Evolutionary conservation across 1,140 invertebrate species (phyloP).

Genomic region (Orussus abietinus): DNA sequence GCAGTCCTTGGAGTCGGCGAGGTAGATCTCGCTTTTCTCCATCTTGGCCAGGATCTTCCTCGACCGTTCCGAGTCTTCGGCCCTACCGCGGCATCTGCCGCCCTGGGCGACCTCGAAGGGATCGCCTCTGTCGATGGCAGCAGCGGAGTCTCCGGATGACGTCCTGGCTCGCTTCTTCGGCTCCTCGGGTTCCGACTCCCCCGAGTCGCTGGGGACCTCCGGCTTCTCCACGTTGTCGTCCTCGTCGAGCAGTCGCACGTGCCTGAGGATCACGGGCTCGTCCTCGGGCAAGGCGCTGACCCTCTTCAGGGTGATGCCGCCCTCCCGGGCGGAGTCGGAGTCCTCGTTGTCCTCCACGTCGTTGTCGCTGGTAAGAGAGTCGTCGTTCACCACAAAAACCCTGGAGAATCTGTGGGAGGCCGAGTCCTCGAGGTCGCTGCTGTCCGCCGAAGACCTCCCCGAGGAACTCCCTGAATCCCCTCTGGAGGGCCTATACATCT

Average conservation of each 20-base stretch:
- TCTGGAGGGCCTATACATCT: slow-evolving; percentile 39
- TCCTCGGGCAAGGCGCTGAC: slow-evolving; percentile 31
- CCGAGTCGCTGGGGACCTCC: neutral
- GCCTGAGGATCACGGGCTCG: slow-evolving; percentile 38
- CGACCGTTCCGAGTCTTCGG: neutral
- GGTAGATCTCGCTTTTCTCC: slow-evolving; percentile 35
- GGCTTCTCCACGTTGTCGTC: slow-evolving; percentile 17
- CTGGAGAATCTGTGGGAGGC: slow-evolving; percentile 66
- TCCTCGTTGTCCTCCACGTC: slow-evolving; percentile 54
- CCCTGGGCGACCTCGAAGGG: neutral
- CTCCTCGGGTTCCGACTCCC: slow-evolving; percentile 7
- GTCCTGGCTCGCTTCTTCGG: neutral
- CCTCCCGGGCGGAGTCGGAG: slow-evolving; percentile 39
- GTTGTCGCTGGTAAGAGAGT: slow-evolving; percentile 62
- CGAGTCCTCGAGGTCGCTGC: slow-evolving; percentile 63
- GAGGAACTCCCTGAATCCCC: slow-evolving; percentile 55
- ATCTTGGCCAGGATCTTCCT: slow-evolving; percentile 1
- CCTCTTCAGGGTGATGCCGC: slow-evolving; percentile 28
- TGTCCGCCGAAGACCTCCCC: slow-evolving; percentile 59
- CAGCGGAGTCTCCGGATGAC: neutral
- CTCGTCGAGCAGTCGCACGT: slow-evolving; percentile 35
- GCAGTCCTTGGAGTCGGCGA: slow-evolving; percentile 37
- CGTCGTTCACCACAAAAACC: slow-evolving; percentile 71
- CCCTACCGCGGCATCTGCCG: neutral
- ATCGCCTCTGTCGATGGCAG: neutral